phyloP scores from a whole-genome alignment of 1,140 invertebrate genomes.

The Drosophila leontia region DNA sequence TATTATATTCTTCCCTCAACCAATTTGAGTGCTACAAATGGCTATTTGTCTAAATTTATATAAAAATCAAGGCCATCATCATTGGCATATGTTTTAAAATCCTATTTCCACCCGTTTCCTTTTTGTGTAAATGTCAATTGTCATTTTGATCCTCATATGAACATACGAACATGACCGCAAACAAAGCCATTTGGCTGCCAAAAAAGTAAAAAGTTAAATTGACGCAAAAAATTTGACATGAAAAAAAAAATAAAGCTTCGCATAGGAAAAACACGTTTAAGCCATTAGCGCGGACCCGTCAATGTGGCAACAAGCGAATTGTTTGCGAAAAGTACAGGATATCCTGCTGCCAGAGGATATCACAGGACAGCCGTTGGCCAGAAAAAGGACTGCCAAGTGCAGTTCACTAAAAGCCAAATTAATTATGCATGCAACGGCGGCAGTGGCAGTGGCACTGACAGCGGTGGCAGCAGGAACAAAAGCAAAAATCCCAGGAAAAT shows the following conservation, averaged over 20 bases:
- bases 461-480: constrained; percentile 20
- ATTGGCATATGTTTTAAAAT: constrained; percentile 2
- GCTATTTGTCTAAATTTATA: constrained; percentile 4
- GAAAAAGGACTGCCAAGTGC: constrained; percentile 30
- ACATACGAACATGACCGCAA: constrained; percentile 51
- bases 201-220: constrained; percentile 37
- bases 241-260: constrained; percentile 23
- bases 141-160: constrained; percentile 8
- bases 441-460: constrained; percentile 38
- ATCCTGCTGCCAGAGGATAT: constrained; percentile 18
- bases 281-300: constrained; percentile 74
- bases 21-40: background rate
- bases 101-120: background rate
- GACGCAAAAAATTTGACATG: constrained; percentile 46
- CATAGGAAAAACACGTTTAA: constrained; percentile 74
- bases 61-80: constrained; percentile 4
- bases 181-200: constrained; percentile 9
- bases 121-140: constrained; percentile 30
- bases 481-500: constrained; percentile 40
- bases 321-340: constrained; percentile 44
- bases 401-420: constrained; percentile 80
- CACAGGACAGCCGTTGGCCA: constrained; percentile 26
- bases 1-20: background rate
- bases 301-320: constrained; percentile 57
- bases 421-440: constrained; percentile 73